Evolutionary conservation across 2,113 vertebrate species (phyloP).

Genomic region (Nicator chloris): DNA sequence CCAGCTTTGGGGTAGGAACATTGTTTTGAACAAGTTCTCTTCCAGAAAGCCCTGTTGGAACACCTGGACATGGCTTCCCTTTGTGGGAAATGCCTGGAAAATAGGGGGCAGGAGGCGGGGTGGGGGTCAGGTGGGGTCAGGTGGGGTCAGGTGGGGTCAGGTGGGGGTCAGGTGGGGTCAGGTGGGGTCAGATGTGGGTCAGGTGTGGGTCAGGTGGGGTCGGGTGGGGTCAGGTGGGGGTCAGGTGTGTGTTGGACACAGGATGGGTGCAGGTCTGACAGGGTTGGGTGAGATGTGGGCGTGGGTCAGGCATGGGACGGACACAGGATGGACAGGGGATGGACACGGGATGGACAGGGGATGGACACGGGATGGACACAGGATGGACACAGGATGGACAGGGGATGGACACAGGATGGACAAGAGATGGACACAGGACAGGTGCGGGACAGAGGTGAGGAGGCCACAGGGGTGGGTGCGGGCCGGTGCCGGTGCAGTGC

Average conservation of each 20-base stretch:
- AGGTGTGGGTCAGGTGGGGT: no score
- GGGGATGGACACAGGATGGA: no score
- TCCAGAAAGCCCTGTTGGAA: fast-evolving
- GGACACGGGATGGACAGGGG: background rate
- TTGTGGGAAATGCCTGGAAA: fast-evolving
- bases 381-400: background rate
- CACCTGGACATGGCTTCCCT: fast-evolving
- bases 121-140: background rate
- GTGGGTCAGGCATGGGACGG: background rate
- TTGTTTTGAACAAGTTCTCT: background rate
- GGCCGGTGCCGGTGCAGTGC: no score
- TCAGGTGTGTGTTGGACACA: background rate
- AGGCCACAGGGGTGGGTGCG: no score
- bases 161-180: background rate
- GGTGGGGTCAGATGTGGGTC: no score
- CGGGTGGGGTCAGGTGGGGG: background rate
- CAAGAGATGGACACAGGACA: background rate
- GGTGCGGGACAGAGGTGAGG: no score
- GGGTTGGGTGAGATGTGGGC: no score
- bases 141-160: no score
- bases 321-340: background rate
- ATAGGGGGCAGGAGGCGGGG: fast-evolving
- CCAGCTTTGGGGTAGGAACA: background rate
- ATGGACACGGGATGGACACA: background rate
- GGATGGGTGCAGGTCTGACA: no score